Evolutionary conservation across 2,797 vertebrate genomes (phyloP), one percentile per base, ranked within the genome.

Genomic region (Varecia variegata): DNA sequence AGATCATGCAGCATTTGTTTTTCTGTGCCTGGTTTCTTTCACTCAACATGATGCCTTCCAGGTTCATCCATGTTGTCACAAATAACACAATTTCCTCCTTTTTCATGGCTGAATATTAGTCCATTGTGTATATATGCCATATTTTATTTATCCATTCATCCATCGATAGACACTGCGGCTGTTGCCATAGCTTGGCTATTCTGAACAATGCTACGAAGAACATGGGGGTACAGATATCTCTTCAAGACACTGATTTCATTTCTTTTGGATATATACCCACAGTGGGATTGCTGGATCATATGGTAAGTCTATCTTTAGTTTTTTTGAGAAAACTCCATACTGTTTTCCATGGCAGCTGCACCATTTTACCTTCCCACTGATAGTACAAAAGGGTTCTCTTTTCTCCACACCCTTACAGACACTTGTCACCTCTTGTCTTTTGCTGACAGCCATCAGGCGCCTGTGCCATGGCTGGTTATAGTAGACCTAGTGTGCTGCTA

Each of bases 401-500:
- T 52, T 38, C 65, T 70, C 45, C 32, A 35, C 21, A 17, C 47
- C 45, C 15, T 40, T n/a, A 40, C 1, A 7, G 25, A 20, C 27
- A 45, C 13, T 45, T 18, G 3, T 40, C 23, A 54, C 25, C 27
- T 87, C 84, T n/a, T 73, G 20, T 45, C 18, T 80, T 27, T 18
- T 52, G 32, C 20, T 40, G 32, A 47, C 2, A 40, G n/a, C n/a
- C 40, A 17, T 47, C 6, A 56, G 58, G 50, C 18, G n/a, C 45
- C 38, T 32, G 23, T 1, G 7, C 8, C 3, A 14, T 6, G 20
- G 7, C 7, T 5, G 40, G 25, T 7, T 20, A 50, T n/a, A 2
- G 60, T 5, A 54, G 45, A 71, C 13, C 3, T 1, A 23, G 7
- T 35, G n/a, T 4, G 32, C 45, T 27, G 13, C 45, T 32, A 7